A percentile compares a stretch with the other conserved stretches of the same genome.
phyloP scores from a whole-genome alignment of 2,113 vertebrate genomes.

The Damaliscus lunatus region DNA sequence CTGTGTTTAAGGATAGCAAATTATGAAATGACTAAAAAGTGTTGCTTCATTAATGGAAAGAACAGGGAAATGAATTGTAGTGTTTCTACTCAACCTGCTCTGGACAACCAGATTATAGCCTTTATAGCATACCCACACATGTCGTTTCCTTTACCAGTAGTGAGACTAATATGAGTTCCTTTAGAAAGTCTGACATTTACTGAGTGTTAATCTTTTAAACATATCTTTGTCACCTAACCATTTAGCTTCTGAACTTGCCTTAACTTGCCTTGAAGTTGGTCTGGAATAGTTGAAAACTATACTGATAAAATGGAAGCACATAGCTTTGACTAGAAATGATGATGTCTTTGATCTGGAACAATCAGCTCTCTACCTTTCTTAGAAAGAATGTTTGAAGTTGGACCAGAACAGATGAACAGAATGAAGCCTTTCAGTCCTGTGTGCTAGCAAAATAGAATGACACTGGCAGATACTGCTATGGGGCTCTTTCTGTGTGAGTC shows the following conservation, averaged over 20 bases:
- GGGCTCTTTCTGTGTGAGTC: not conserved
- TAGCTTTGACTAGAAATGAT: slow-evolving; percentile 20
- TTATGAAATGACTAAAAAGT: slow-evolving; percentile 39
- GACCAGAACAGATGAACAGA: not conserved
- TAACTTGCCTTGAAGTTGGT: slow-evolving; percentile 52
- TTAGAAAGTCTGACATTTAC: slow-evolving; percentile 14
- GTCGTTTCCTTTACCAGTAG: not conserved
- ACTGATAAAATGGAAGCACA: slow-evolving; percentile 4
- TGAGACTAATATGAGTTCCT: not conserved
- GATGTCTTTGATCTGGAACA: slow-evolving; percentile 55
- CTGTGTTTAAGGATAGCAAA: slow-evolving; percentile 5
- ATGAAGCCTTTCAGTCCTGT: not conserved
- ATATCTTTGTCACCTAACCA: not conserved
- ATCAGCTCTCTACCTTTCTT: slow-evolving; percentile 24
- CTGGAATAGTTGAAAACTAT: slow-evolving; percentile 33
- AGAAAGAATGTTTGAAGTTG: not conserved
- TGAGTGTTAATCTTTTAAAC: slow-evolving; percentile 9
- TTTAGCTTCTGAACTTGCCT: slow-evolving; percentile 43
- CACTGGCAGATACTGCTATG: not conserved
- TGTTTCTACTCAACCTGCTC: not conserved
- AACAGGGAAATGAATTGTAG: not conserved
- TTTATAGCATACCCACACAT: not conserved
- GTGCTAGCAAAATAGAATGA: not conserved
- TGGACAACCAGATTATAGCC: not conserved
- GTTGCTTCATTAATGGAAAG: not conserved